phyloP scores from a whole-genome alignment of 2,113 vertebrate genomes.

The Actenoides lindsayi region DNA sequence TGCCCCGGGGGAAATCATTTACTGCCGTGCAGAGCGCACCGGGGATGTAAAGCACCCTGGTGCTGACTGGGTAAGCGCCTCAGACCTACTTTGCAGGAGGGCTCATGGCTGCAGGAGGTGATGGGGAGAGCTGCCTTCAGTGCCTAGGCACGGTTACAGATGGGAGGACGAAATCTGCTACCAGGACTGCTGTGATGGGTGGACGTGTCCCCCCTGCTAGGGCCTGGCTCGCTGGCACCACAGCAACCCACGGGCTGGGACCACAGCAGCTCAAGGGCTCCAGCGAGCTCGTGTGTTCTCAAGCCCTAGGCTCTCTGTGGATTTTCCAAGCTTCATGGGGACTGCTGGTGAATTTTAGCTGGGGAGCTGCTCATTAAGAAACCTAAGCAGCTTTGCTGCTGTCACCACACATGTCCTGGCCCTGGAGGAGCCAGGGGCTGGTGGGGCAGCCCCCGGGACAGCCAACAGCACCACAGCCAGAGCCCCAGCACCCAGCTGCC shows the following conservation, averaged over 20 bases:
- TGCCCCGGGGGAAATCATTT: background rate
- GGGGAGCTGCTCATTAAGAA: background rate
- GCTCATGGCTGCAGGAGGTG: background rate
- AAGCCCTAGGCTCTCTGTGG: background rate
- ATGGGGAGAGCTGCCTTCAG: no score
- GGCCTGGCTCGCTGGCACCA: background rate
- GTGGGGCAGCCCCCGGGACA: background rate
- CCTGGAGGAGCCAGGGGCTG: background rate
- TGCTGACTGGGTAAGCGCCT: background rate
- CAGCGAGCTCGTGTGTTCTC: accelerated
- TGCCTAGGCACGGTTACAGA: accelerated
- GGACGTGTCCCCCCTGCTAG: background rate
- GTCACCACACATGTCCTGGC: accelerated
- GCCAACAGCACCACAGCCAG: accelerated
- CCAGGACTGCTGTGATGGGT: background rate
- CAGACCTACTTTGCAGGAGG: background rate
- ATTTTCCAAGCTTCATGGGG: background rate
- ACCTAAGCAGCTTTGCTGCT: background rate
- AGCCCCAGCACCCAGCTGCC: background rate
- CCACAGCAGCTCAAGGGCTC: background rate
- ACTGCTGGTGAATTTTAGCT: background rate
- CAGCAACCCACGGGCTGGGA: background rate
- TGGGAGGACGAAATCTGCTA: background rate
- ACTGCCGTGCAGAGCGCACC: background rate
- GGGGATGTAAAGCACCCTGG: background rate